phyloP scores from a whole-genome alignment of 2,113 vertebrate species.

The Potamarius usumacintae region DNA sequence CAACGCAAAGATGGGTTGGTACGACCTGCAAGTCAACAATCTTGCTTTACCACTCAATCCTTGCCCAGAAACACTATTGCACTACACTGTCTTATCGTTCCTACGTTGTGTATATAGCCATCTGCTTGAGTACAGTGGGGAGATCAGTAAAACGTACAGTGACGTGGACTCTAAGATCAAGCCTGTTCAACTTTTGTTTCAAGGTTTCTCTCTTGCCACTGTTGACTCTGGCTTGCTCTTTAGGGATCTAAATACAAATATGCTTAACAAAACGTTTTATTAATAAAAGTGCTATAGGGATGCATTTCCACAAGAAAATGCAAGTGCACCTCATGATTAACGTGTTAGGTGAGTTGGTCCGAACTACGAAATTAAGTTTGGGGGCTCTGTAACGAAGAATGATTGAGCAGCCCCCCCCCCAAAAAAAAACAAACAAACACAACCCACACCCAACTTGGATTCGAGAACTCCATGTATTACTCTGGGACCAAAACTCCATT shows the following conservation, averaged over 20 bases:
- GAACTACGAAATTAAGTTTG: too few relatives aligned
- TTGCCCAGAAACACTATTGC: not conserved
- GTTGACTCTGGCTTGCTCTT: not conserved
- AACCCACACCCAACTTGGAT: too few relatives aligned
- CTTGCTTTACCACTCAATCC: not conserved
- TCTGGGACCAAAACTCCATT: too few relatives aligned
- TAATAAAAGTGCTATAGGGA: not conserved
- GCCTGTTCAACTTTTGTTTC: not conserved
- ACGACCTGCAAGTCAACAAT: constrained; percentile 75
- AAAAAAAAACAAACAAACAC: not conserved
- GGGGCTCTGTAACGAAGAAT: too few relatives aligned
- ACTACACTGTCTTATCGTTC: not conserved
- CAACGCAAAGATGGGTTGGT: constrained; percentile 79
- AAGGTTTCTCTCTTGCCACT: not conserved
- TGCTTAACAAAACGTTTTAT: not conserved
- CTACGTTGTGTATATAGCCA: not conserved
- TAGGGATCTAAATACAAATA: not conserved
- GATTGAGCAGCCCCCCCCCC: too few relatives aligned
- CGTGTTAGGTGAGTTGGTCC: too few relatives aligned
- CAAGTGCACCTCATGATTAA: too few relatives aligned
- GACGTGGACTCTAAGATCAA: not conserved
- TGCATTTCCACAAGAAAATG: too few relatives aligned
- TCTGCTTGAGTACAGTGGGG: not conserved
- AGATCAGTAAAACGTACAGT: not conserved
- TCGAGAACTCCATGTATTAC: too few relatives aligned